Percentiles rank a stretch among this genome's conserved stretches.
phyloP scores from a whole-genome alignment of 2,888 invertebrate species.

The Eilema depressum region DNA sequence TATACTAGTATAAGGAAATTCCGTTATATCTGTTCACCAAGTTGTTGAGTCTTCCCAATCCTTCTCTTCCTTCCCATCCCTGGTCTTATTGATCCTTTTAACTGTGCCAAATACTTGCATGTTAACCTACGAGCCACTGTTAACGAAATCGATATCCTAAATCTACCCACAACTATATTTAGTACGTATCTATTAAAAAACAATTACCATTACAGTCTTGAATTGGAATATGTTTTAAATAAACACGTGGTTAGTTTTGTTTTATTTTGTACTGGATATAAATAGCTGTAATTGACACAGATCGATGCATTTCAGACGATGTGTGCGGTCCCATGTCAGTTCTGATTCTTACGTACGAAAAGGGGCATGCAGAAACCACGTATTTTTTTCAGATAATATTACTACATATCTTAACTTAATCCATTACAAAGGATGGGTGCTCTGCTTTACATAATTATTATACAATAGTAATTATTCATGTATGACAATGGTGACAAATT shows the following conservation, averaged over 20 bases:
- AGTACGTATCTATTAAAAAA: slow-evolving; percentile 19
- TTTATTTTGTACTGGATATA: slow-evolving; percentile 59
- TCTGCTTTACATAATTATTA: no score
- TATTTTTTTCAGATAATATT: not conserved
- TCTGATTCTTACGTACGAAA: not conserved
- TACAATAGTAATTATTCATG: not conserved
- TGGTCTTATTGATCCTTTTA: not conserved
- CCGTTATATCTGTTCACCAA: not conserved
- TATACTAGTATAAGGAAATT: not conserved
- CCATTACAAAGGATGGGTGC: not conserved
- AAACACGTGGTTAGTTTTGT: slow-evolving; percentile 47
- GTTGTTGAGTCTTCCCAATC: not conserved
- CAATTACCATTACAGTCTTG: slow-evolving; percentile 24
- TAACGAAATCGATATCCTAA: not conserved
- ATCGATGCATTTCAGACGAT: slow-evolving; percentile 65
- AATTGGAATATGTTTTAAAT: slow-evolving; percentile 38
- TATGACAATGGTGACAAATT: no score
- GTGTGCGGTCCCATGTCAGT: slow-evolving; percentile 67
- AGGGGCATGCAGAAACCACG: not conserved
- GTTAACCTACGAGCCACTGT: not conserved
- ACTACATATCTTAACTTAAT: not conserved
- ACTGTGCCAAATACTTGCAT: not conserved
- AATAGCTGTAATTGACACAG: slow-evolving; percentile 76
- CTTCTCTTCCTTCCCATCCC: not conserved
- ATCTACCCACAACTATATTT: slow-evolving; percentile 14